Evolutionary conservation across 2,797 vertebrate genomes (phyloP).

Genomic region (Trachops cirrhosus): DNA sequence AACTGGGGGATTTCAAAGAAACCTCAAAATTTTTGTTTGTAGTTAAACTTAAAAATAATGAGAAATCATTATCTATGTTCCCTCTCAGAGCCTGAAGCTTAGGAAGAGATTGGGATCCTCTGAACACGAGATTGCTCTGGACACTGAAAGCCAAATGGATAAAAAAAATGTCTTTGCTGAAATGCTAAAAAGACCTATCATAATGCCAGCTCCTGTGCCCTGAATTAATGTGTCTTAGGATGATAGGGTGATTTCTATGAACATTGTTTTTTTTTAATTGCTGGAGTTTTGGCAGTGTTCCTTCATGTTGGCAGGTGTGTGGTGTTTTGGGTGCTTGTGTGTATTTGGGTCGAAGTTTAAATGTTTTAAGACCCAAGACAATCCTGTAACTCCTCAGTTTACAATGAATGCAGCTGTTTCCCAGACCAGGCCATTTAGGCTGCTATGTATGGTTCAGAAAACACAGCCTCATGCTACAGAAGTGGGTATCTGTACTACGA

Average conservation of each 20-base stretch:
- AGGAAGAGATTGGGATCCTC: not conserved
- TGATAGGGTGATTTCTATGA: not conserved
- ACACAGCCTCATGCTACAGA: not conserved
- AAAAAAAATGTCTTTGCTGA: not conserved
- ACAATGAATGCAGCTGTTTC: not conserved
- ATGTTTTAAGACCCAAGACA: not conserved
- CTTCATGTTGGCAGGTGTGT: not conserved
- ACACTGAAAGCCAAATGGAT: not conserved
- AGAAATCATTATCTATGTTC: not conserved
- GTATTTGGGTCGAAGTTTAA: not conserved
- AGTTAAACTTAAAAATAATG: not conserved
- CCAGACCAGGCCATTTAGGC: not conserved
- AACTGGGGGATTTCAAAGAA: not conserved
- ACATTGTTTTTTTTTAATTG: not conserved
- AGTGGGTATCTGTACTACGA: constrained; percentile 1
- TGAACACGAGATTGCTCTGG: not conserved
- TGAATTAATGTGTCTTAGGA: not conserved
- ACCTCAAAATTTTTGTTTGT: not conserved
- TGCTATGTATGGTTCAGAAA: constrained; percentile 5
- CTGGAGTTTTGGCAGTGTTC: not conserved
- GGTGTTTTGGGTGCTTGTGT: not conserved
- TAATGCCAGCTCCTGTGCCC: not conserved
- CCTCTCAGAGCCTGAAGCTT: not conserved
- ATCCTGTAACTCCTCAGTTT: not conserved
- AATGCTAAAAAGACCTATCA: not conserved